Base-by-base conservation (phyloP, 2,113 vertebrate genomes). In the Gavia stellata region DNA sequence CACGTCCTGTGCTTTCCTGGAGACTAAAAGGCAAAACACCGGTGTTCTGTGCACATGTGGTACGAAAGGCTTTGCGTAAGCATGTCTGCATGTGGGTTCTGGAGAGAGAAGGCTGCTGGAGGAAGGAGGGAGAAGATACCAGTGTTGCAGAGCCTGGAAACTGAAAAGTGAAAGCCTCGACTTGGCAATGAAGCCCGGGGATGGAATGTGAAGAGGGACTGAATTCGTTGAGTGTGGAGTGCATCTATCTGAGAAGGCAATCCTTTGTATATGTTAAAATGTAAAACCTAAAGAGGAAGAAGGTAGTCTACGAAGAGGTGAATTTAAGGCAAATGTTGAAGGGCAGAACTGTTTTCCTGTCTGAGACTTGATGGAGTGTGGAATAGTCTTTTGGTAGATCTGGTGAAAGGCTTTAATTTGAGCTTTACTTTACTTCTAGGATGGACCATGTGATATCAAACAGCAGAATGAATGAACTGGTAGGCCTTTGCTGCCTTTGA, bases 1-100 rank as follows among this genome's bases (percentile, higher is more conserved):
- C 9, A 0, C 2, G 25, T 7, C 20, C 21, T 10, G 0, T 0
- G 3, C 34, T 5, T 47, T 21, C 17, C 4, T 23, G 2, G 15
- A 26, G 15, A 4, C 9, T 11, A 2, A 33, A 14, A 12, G 34
- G 34, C 7, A 6, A 28, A 42, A 7, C 2, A 0, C 4, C 0
- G 14, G 6, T 17, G 31, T 36, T 34, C 4, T 9, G 26, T 67
- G 28, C 3, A 0, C 8, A 7, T 6, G 20, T 12, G 34, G 14
- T 4, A 9, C 2, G 2, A 20, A 74, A 36, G 55, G 36, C 40
- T 36, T 52, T n/a, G 3, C 16, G 1, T n/a, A 23, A 53, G 17
- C 17, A 0, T 8, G 10, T 23, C 6, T 20, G 26, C 17, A 0
- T 3, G 2, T 3, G 21, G 14, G 0, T 9, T 45, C 28, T 19